A percentile compares a stretch with the other conserved stretches of the same genome.
Conservation (phyloP, 2,113 vertebrate species). For the Hippocampus abdominalis region DNA sequence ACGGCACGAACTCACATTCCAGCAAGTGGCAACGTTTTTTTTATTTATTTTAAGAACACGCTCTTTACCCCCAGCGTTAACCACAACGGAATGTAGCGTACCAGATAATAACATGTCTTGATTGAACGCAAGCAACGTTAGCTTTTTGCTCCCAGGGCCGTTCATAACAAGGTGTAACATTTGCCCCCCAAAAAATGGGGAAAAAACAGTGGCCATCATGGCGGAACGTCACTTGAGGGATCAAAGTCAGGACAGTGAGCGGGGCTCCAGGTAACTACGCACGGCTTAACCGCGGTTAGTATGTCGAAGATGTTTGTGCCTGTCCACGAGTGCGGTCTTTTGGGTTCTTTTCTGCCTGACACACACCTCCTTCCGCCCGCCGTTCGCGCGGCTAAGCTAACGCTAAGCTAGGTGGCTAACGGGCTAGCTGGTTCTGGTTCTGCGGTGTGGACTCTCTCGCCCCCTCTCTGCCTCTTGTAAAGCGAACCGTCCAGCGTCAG, state of each 20-base stretch:
- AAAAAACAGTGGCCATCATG: slow-evolving; percentile 52
- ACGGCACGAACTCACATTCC: not conserved
- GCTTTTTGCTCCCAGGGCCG: not conserved
- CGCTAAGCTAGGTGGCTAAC: slow-evolving; percentile 29
- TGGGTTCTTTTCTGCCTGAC: not conserved
- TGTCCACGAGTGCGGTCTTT: too few relatives aligned
- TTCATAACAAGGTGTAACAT: not conserved
- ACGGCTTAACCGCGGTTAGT: not conserved
- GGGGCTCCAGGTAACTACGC: not conserved
- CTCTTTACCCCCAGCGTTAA: not conserved
- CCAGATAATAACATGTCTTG: not conserved
- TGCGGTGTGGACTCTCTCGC: slow-evolving; percentile 3
- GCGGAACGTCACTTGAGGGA: slow-evolving; percentile 24
- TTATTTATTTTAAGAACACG: not conserved
- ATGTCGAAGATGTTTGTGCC: not conserved
- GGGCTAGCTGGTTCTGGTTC: slow-evolving; percentile 26
- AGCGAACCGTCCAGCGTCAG: slow-evolving; percentile 4
- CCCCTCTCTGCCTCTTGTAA: not conserved
- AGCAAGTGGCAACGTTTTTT: not conserved
- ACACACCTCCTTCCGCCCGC: not conserved
- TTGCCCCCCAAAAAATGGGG: not conserved
- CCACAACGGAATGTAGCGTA: not conserved
- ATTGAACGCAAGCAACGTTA: slow-evolving; percentile 14
- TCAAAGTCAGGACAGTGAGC: not conserved
- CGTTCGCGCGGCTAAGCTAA: slow-evolving; percentile 24